Evolutionary conservation across 1,140 invertebrate species (phyloP).

Genomic region (Rhagoletis pomonella): DNA sequence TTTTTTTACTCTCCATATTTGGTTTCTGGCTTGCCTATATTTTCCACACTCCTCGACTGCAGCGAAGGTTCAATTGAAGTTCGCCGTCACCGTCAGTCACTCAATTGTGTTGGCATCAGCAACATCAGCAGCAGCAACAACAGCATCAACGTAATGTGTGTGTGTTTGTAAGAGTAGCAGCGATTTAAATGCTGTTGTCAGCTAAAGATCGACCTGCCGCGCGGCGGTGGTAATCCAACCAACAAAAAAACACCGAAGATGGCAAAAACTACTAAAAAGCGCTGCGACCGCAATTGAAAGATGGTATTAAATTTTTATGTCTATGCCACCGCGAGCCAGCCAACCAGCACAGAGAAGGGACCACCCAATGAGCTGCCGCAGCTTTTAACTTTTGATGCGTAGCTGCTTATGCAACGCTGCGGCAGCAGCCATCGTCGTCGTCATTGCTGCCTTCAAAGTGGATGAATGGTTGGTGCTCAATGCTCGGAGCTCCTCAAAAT

Average conservation of each 20-base stretch:
- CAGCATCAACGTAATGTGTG: neutral
- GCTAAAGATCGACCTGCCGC: constrained; percentile 21
- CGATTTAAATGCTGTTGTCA: constrained; percentile 52
- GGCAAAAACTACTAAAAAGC: constrained; percentile 16
- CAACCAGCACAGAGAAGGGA: constrained; percentile 19
- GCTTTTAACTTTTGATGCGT: constrained; percentile 43
- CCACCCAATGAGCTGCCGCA: constrained; percentile 58
- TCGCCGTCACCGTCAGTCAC: constrained; percentile 73
- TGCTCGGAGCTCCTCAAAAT: neutral
- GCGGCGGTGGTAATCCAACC: constrained; percentile 10
- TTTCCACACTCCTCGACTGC: neutral
- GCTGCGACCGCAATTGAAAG: constrained; percentile 28
- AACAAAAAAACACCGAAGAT: constrained; percentile 9
- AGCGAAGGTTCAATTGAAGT: constrained; percentile 67
- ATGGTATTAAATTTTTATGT: constrained; percentile 44
- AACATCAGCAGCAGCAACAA: neutral
- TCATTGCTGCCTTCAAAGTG: neutral
- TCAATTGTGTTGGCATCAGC: constrained; percentile 65
- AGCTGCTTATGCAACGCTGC: constrained; percentile 22
- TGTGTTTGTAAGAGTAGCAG: neutral
- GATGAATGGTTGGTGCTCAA: neutral
- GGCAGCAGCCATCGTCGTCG: neutral
- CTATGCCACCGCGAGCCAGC: constrained; percentile 36
- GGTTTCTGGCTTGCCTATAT: constrained; percentile 40
- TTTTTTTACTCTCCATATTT: neutral